phyloP scores from a whole-genome alignment of 2,113 vertebrate genomes.

The Muntiacus muntjak region DNA sequence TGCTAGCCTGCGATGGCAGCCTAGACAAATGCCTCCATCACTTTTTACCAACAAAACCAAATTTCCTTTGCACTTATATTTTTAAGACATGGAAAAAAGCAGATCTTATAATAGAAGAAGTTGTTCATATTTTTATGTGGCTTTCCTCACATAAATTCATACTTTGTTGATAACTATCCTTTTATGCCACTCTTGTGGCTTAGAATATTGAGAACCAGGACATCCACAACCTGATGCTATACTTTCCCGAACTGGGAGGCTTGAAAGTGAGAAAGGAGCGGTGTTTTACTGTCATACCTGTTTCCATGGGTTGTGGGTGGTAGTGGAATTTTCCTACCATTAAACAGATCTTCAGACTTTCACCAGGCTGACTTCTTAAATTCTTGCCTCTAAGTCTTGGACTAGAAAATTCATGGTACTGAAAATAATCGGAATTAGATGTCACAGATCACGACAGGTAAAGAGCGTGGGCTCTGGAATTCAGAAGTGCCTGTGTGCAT shows the following conservation, averaged over 20 bases:
- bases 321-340: not conserved
- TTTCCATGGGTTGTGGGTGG: not conserved
- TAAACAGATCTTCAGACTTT: not conserved
- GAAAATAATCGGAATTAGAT: not conserved
- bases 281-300: not conserved
- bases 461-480: not conserved
- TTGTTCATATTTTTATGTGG: not conserved
- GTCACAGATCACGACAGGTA: not conserved
- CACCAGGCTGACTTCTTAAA: not conserved
- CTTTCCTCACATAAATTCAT: not conserved
- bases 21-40: not conserved
- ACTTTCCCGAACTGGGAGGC: not conserved
- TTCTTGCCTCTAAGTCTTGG: not conserved
- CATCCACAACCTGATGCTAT: not conserved
- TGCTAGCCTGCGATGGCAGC: not conserved
- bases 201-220: not conserved
- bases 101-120: not conserved
- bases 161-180: not conserved
- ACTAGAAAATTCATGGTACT: not conserved
- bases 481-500: not conserved
- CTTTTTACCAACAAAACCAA: not conserved
- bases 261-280: not conserved
- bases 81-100: not conserved
- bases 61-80: not conserved
- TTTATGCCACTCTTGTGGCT: not conserved